Base-by-base conservation (phyloP, 2,113 vertebrate species). In the Eleginops maclovinus region DNA sequence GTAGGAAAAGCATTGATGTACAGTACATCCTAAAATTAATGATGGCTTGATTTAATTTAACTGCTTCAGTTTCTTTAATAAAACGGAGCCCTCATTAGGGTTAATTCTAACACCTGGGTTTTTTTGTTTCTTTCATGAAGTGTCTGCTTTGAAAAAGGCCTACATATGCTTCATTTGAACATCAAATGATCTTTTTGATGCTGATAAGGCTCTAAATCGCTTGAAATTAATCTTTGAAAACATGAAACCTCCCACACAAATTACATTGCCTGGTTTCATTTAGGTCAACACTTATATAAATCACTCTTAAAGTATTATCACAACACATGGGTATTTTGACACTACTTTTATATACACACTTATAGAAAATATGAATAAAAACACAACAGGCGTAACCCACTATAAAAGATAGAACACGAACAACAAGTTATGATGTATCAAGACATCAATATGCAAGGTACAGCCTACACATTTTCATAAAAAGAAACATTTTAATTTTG, bases 391-490 rank as follows among this genome's bases (percentile, higher is more conserved):
- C 24, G 36, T 41, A 67, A 50, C 17, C n/a, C 4, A 26, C 11
- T 46, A 4, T 26, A 36, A 64, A 21, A 24, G 11, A 75, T 41
- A 50, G 4, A 1, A 75, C 2, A 46, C 22, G 9, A n/a, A 56
- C 4, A 28, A 36, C 44, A 49, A 4, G 58, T 58, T 55, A 24
- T 17, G 17, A 12, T 54, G 51, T 82, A 55, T 80, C 62, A 26
- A 15, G 40, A 54, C 28, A 71, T 58, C 44, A 58, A 83, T 77
- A 78, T 78, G 67, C 44, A 71, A 62, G 74, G 75, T 31, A 51
- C 21, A 41, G 15, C 51, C 55, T 7, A 83, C 71, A 61, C 31
- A 24, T 58, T 66, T 44, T 26, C 7, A 55, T 49, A 61, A 65
- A 62, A 71, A n/a, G 24, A 49, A 22, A 60, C 3, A 62, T 12